Conservation (phyloP, 1,140 invertebrate genomes). For the Phortica variegata region DNA sequence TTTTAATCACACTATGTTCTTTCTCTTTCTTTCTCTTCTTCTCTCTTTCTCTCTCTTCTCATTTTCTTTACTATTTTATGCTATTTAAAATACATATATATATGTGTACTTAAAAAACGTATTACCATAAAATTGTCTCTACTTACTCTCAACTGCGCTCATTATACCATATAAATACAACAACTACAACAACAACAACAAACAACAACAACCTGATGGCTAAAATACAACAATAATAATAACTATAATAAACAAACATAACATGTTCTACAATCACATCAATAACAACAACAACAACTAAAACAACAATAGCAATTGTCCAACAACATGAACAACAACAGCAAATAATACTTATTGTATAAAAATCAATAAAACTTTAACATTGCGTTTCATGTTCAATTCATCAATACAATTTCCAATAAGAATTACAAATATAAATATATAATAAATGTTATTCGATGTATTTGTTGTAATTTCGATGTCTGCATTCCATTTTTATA, state of each 20-base stretch:
- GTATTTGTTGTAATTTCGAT: too few species aligned
- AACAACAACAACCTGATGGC: slow-evolving; percentile 44
- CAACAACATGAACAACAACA: slow-evolving; percentile 35
- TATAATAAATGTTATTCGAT: not conserved
- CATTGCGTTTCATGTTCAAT: too few species aligned
- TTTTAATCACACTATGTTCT: slow-evolving; percentile 52
- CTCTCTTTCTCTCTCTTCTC: slow-evolving; percentile 45
- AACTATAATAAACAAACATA: slow-evolving; percentile 23
- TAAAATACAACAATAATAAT: slow-evolving; percentile 34
- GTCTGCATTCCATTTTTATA: too few species aligned
- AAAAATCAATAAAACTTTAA: too few species aligned
- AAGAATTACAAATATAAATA: slow-evolving; percentile 11
- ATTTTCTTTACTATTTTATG: slow-evolving; percentile 47
- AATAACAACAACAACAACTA: too few species aligned
- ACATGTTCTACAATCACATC: slow-evolving; percentile 24
- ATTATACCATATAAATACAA: slow-evolving; percentile 23
- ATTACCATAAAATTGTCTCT: too few species aligned
- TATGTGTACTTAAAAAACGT: too few species aligned
- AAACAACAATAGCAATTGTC: slow-evolving; percentile 38
- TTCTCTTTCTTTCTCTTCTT: slow-evolving; percentile 34
- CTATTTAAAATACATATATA: too few species aligned
- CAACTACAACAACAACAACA: slow-evolving; percentile 33
- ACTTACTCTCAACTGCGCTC: too few species aligned
- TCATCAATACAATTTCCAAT: too few species aligned
- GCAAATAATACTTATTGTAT: slow-evolving; percentile 14